phyloP scores from a whole-genome alignment of 2,888 invertebrate genomes.

The Lathronympha strigana region DNA sequence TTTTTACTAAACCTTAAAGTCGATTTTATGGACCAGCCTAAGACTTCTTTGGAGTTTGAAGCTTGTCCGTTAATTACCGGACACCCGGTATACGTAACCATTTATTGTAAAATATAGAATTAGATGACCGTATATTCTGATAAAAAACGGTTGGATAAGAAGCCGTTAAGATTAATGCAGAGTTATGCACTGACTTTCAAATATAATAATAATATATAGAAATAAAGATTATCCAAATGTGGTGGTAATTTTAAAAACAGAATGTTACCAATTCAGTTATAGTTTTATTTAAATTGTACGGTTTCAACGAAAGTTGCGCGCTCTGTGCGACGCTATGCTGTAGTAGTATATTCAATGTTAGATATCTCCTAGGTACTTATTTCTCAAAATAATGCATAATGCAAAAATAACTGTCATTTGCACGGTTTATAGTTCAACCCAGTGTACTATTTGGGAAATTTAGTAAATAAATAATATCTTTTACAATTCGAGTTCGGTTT shows the following conservation, averaged over 20 bases:
- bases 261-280: slow-evolving; percentile 45
- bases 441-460: not conserved
- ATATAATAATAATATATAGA: not conserved
- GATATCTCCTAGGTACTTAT: not conserved
- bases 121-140: not conserved
- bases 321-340: slow-evolving; percentile 21
- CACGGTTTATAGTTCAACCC: not conserved
- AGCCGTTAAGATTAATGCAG: not conserved
- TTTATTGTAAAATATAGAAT: not conserved
- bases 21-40: too few relatives aligned
- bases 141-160: not conserved
- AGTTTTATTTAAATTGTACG: slow-evolving; percentile 27
- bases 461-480: not conserved
- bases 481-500: not conserved
- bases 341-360: slow-evolving; percentile 28
- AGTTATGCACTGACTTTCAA: too few relatives aligned
- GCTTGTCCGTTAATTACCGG: too few relatives aligned
- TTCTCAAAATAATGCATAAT: slow-evolving; percentile 6
- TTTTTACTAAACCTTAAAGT: too few relatives aligned
- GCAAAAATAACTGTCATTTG: not conserved
- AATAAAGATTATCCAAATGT: not conserved
- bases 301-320: too few relatives aligned
- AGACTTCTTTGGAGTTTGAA: too few relatives aligned
- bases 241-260: slow-evolving; percentile 14
- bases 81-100: not conserved